Conservation (phyloP, 53 echinoderm and acorn worm species). For the Pentamera pediparva region DNA sequence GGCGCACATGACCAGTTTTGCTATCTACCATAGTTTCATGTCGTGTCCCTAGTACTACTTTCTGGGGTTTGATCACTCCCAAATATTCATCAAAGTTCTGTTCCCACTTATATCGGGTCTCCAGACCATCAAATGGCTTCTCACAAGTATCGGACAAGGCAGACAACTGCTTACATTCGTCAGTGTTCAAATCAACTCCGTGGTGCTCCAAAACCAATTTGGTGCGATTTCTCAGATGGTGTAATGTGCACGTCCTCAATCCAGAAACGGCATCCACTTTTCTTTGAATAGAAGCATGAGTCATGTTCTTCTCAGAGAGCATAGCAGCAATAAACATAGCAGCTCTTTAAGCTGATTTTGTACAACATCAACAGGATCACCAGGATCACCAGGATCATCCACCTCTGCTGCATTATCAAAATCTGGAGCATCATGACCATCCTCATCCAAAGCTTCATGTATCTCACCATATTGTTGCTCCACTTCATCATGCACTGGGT, state of each 20-base stretch:
- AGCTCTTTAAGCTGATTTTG: neutral
- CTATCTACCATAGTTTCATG: constrained; percentile 7
- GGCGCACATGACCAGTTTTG: neutral
- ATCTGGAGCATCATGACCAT: neutral
- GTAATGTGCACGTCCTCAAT: neutral
- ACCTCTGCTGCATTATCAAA: neutral
- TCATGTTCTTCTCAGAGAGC: constrained; percentile 28
- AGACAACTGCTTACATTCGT: constrained; percentile 10
- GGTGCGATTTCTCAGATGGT: neutral
- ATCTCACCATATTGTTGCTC: neutral
- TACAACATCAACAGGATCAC: neutral
- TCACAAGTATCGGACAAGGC: neutral
- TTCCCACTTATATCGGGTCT: constrained; percentile 22
- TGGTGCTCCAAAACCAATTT: neutral
- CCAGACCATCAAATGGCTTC: constrained; percentile 24
- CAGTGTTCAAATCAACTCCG: neutral
- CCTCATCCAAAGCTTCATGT: neutral
- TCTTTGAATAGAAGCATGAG: constrained; percentile 18
- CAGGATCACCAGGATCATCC: neutral
- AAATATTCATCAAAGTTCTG: constrained; percentile 17
- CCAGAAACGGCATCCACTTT: neutral
- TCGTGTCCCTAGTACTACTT: constrained; percentile 10
- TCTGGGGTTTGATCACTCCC: constrained; percentile 17
- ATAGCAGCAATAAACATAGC: constrained; percentile 1
- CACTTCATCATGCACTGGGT: neutral